Percentiles rank a stretch among this genome's conserved stretches.
These are phyloP conservation scores for Augochlorella aurata DNA, from an alignment of 2,888 invertebrate species.

Conservation along the genomic window DNA sequence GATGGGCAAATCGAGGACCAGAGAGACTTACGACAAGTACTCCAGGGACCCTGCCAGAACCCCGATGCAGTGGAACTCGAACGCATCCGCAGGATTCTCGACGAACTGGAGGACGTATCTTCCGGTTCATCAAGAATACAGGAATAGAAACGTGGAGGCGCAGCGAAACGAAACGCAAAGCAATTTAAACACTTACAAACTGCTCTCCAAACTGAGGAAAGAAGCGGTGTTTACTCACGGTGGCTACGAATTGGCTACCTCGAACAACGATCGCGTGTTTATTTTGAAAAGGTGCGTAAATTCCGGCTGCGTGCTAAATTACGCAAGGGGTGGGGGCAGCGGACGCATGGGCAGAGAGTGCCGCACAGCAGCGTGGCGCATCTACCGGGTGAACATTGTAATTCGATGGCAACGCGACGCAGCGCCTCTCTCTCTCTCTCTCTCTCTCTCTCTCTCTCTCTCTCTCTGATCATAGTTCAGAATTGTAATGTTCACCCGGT, in stretches of 20 bases:
- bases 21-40: slow-evolving; percentile 56
- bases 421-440: too few relatives aligned
- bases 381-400: too few relatives aligned
- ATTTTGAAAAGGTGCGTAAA: slow-evolving; percentile 70
- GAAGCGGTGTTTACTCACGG: slow-evolving; percentile 70
- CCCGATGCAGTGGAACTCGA: slow-evolving; percentile 80
- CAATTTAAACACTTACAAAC: slow-evolving; percentile 69
- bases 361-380: too few relatives aligned
- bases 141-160: slow-evolving; percentile 65
- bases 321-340: too few relatives aligned
- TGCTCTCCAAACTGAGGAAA: slow-evolving; percentile 66
- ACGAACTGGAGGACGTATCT: slow-evolving; percentile 64
- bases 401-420: too few relatives aligned
- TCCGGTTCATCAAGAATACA: slow-evolving; percentile 68
- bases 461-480: too few relatives aligned
- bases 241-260: slow-evolving; percentile 63
- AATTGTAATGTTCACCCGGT: too few relatives aligned
- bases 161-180: slow-evolving; percentile 61
- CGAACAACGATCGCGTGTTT: slow-evolving; percentile 69
- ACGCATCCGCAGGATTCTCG: slow-evolving; percentile 74
- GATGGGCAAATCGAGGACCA: slow-evolving; percentile 52
- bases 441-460: too few relatives aligned
- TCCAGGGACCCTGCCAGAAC: slow-evolving; percentile 74
- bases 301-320: not conserved
- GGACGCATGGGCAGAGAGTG: too few relatives aligned